phyloP scores from a whole-genome alignment of 1,140 invertebrate genomes.

The Eurosta solidaginis region DNA sequence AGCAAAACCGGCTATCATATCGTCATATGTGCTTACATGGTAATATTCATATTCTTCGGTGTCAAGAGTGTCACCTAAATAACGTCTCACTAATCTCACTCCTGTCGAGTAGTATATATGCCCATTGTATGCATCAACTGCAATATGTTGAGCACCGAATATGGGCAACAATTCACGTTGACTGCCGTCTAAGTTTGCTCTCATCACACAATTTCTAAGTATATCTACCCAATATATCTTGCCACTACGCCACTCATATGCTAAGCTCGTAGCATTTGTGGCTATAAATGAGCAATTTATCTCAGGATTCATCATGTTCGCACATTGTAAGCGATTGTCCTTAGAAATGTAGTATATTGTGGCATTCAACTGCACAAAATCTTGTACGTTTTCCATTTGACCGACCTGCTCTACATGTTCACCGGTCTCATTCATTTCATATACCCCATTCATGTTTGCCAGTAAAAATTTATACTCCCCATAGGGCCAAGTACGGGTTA shows the following conservation, averaged over 20 bases:
- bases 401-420: conserved; percentile 63
- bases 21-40: conserved; percentile 43
- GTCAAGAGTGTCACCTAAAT: conserved; percentile 71
- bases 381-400: conserved; percentile 38
- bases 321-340: conserved; percentile 39
- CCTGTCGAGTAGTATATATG: conserved; percentile 88
- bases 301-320: conserved; percentile 43
- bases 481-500: conserved; percentile 68
- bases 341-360: conserved; percentile 43
- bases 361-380: conserved; percentile 43
- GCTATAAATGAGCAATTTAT: conserved; percentile 35
- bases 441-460: conserved; percentile 71
- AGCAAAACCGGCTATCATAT: conserved; percentile 75
- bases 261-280: conserved; percentile 72
- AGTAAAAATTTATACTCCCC: conserved; percentile 63
- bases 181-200: conserved; percentile 40
- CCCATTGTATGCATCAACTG: conserved; percentile 79
- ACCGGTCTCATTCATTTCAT: conserved; percentile 73
- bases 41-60: conserved; percentile 42
- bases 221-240: conserved; percentile 83
- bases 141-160: conserved; percentile 68
- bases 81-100: conserved; percentile 76
- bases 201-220: conserved; percentile 42
- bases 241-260: conserved; percentile 86
- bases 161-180: conserved; percentile 42